Evolutionary conservation across 1,140 invertebrate genomes (phyloP).

Genomic region (Gryllus bimaculatus): DNA sequence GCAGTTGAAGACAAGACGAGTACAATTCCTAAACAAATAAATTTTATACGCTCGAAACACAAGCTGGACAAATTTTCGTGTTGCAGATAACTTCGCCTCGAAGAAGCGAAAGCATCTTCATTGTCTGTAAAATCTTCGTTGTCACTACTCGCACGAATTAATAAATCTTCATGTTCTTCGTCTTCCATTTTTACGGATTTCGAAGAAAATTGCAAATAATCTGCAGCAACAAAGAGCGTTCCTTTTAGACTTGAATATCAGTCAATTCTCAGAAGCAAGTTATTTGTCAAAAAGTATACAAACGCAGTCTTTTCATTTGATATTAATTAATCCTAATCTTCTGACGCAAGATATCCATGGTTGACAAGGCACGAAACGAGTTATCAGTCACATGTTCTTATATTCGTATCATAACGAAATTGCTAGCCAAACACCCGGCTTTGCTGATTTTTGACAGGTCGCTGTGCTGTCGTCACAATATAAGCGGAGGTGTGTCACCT

Average conservation of each 20-base stretch:
- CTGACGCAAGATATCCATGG: too few species aligned
- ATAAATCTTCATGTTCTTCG: conserved; percentile 17
- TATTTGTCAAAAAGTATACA: not conserved
- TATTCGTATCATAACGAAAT: too few species aligned
- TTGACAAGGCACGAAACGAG: too few species aligned
- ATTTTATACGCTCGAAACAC: conserved; percentile 16
- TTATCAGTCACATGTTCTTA: too few species aligned
- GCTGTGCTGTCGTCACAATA: too few species aligned
- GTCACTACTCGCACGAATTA: conserved; percentile 17
- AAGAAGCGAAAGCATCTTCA: conserved; percentile 12
- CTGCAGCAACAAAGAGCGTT: not conserved
- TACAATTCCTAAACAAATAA: conserved; percentile 15
- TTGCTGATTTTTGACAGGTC: too few species aligned
- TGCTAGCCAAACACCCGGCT: too few species aligned
- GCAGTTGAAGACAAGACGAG: conserved; percentile 17
- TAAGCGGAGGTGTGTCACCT: too few species aligned
- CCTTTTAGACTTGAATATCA: too few species aligned
- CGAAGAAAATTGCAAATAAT: not conserved
- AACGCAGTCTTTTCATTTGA: too few species aligned
- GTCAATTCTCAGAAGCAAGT: not conserved
- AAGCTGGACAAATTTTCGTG: conserved; percentile 11
- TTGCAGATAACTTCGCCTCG: not conserved
- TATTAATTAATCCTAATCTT: too few species aligned
- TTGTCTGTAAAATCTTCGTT: conserved; percentile 18
- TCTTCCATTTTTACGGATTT: conserved; percentile 17